These are phyloP conservation scores for Lathronympha strigana DNA, from an alignment of 2,888 invertebrate species.

Conservation along the genomic window DNA sequence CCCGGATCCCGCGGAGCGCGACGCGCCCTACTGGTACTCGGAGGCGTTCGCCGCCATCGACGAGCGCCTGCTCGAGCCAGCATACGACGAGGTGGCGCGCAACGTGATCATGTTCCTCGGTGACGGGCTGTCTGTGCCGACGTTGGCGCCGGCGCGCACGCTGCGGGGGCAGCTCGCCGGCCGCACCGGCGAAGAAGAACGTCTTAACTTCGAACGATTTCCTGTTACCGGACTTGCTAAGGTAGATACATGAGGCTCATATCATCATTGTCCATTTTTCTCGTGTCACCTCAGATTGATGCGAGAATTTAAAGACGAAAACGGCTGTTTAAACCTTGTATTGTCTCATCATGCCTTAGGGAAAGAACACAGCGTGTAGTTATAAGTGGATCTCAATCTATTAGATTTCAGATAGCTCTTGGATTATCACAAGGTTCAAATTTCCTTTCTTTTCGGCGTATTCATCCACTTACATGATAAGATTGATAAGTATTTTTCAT, in stretches of 20 bases:
- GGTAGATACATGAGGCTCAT: not conserved
- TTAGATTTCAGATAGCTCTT: no score
- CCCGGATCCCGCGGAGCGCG: slow-evolving; percentile 17
- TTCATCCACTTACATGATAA: no score
- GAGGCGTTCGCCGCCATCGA: slow-evolving; percentile 46
- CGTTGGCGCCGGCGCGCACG: slow-evolving; percentile 76
- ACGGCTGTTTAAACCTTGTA: no score
- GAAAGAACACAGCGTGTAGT: no score
- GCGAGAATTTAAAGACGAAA: no score
- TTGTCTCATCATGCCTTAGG: no score
- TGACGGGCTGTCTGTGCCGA: slow-evolving; percentile 89
- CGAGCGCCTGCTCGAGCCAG: slow-evolving; percentile 56
- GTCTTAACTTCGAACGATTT: slow-evolving; percentile 7
- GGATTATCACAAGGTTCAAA: no score
- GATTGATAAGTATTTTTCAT: no score
- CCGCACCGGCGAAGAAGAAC: slow-evolving; percentile 16
- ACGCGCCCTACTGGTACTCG: slow-evolving; percentile 46
- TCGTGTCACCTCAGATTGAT: no score
- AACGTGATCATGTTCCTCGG: slow-evolving; percentile 88
- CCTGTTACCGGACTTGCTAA: slow-evolving; percentile 17
- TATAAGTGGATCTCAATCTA: no score
- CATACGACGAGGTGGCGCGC: slow-evolving; percentile 69
- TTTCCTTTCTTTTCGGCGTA: no score
- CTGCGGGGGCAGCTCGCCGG: slow-evolving; percentile 20
- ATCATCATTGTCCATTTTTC: not conserved